These are phyloP conservation scores for Conistra vaccinii DNA, from an alignment of 2,888 invertebrate genomes.

Conservation along the genomic window DNA sequence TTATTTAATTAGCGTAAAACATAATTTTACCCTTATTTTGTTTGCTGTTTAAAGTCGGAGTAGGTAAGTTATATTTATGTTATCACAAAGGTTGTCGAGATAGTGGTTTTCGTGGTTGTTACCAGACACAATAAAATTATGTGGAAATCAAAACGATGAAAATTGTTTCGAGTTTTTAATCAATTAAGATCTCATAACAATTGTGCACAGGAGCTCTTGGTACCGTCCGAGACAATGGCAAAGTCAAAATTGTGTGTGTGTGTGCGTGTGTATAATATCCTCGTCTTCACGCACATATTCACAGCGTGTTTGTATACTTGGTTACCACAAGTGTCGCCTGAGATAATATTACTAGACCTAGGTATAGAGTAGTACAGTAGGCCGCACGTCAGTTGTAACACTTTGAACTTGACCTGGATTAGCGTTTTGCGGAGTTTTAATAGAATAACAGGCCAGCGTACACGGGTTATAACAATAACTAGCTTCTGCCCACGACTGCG, in stretches of 20 bases:
- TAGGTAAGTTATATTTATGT: constrained; percentile 6
- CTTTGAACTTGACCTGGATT: neutral
- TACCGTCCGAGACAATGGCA: too few species aligned
- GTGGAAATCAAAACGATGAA: neutral
- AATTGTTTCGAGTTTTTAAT: neutral
- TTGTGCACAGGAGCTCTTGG: too few species aligned
- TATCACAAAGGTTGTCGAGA: neutral
- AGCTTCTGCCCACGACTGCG: too few species aligned
- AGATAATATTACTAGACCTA: too few species aligned
- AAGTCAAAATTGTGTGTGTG: too few species aligned
- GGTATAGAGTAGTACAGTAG: too few species aligned
- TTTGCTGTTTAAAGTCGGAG: constrained; percentile 37
- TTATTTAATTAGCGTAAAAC: constrained; percentile 74
- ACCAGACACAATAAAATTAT: neutral
- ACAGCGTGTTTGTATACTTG: too few species aligned
- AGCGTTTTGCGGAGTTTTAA: neutral
- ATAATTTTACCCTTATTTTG: constrained; percentile 61
- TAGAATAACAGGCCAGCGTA: neutral
- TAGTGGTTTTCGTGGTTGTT: neutral
- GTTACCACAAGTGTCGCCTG: too few species aligned
- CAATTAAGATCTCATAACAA: neutral
- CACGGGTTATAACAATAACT: too few species aligned
- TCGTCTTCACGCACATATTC: too few species aligned
- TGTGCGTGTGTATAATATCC: too few species aligned
- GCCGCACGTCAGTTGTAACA: neutral